Conservation (phyloP, 92 coral and sea anemone species). For the Diadumene lineata region DNA sequence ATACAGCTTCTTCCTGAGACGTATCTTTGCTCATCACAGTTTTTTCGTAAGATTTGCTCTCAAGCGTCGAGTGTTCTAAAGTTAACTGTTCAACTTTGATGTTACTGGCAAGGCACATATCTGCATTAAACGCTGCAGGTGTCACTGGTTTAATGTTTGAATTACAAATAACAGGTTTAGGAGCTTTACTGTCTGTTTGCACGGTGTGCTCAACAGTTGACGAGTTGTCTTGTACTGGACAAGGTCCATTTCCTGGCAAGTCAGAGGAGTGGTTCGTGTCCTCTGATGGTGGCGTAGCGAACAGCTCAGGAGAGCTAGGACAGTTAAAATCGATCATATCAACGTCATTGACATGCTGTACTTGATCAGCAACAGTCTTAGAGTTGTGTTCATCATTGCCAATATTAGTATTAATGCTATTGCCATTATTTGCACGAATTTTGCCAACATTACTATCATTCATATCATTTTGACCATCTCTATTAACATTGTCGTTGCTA, state of each 20-base stretch:
- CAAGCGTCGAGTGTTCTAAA: background rate
- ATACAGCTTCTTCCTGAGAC: background rate
- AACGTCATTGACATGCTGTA: conserved; percentile 16
- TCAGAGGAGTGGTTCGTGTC: background rate
- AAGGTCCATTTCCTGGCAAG: too few species aligned
- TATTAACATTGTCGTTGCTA: background rate
- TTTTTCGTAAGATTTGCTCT: background rate
- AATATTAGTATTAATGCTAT: background rate
- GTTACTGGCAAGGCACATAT: background rate
- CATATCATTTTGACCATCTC: background rate
- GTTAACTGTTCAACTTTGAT: background rate
- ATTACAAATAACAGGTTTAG: too few species aligned
- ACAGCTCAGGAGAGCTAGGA: conserved; percentile 29
- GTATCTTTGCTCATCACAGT: background rate
- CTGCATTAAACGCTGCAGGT: too few species aligned
- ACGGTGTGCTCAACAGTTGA: background rate
- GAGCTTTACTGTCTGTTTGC: background rate
- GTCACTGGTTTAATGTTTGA: too few species aligned
- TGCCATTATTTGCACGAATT: background rate
- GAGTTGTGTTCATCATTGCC: background rate
- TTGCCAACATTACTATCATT: background rate
- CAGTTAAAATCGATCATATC: conserved; percentile 23
- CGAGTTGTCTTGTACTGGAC: background rate
- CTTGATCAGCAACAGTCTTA: background rate
- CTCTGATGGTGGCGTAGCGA: conserved; percentile 27